Percentiles rank a stretch among this genome's conserved stretches.
Conservation (phyloP, 2,888 invertebrate species). For the Anthophora plumipes region DNA sequence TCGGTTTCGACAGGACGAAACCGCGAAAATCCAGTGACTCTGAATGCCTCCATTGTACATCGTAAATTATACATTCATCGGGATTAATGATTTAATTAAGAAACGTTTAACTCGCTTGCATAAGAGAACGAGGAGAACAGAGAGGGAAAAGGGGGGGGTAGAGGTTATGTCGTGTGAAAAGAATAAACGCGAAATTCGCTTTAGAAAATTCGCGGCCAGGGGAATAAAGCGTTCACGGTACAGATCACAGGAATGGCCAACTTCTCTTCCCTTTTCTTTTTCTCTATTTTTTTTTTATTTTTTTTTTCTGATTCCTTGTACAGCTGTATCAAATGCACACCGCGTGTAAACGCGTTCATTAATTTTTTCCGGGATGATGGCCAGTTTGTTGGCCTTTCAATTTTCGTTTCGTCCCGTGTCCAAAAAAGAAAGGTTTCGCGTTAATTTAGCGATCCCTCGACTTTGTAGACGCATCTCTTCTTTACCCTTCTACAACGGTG, state of each 20-base stretch:
- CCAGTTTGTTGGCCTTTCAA: slow-evolving; percentile 42
- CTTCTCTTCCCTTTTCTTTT: not conserved
- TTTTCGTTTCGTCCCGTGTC: slow-evolving; percentile 3
- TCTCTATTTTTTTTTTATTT: not conserved
- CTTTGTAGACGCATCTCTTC: not conserved
- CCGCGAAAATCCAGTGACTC: not conserved
- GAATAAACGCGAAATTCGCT: slow-evolving; percentile 4
- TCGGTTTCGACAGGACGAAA: not conserved
- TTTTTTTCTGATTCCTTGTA: not conserved
- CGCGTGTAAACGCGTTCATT: slow-evolving; percentile 50
- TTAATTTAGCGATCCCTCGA: not conserved
- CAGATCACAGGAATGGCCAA: slow-evolving; percentile 13
- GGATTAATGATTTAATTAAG: slow-evolving; percentile 42
- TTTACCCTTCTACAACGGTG: not conserved
- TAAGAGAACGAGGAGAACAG: too few relatives aligned
- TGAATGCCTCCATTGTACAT: slow-evolving; percentile 18
- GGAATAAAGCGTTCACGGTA: slow-evolving; percentile 24
- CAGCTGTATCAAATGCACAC: slow-evolving; percentile 25
- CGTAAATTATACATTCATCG: slow-evolving; percentile 31
- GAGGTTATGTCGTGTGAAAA: not conserved
- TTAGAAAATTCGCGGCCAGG: slow-evolving; percentile 15
- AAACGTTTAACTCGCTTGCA: not conserved
- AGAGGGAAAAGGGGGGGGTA: not conserved
- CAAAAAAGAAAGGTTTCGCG: not conserved
- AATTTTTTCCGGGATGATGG: slow-evolving; percentile 50